Conservation (phyloP, 2,888 invertebrate genomes). For the Notodonta dromedarius region DNA sequence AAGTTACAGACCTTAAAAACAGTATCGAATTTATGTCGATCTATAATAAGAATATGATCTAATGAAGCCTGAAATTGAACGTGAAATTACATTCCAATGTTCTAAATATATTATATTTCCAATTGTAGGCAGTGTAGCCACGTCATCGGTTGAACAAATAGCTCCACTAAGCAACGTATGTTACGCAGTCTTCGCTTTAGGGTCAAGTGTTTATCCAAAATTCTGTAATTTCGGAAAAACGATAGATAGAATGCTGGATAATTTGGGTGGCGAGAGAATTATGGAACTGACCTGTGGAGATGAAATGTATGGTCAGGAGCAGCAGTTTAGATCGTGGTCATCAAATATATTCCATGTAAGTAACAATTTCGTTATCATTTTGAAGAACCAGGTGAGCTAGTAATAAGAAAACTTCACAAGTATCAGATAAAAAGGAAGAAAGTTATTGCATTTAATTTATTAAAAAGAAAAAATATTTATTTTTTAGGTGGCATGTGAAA, state of each 20-base stretch:
- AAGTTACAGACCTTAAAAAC: no score
- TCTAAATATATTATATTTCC: no score
- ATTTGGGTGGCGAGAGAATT: slow-evolving; percentile 95
- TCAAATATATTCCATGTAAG: slow-evolving; percentile 92
- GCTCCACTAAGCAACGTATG: slow-evolving; percentile 95
- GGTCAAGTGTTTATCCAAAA: slow-evolving; percentile 98
- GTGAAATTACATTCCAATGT: no score
- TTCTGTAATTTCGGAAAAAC: slow-evolving; percentile 97
- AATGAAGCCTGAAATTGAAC: no score
- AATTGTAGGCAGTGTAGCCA: slow-evolving; percentile 87
- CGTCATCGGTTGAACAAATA: slow-evolving; percentile 90
- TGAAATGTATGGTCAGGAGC: slow-evolving; percentile 97
- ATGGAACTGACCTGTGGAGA: slow-evolving; percentile 93
- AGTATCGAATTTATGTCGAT: no score
- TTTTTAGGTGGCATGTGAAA: slow-evolving; percentile 92
- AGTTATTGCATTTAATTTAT: no score
- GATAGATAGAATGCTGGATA: slow-evolving; percentile 93
- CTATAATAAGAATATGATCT: no score
- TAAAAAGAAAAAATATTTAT: neutral
- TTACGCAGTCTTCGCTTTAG: slow-evolving; percentile 96
- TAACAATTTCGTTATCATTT: no score
- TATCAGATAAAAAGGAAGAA: no score
- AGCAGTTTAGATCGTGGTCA: slow-evolving; percentile 95
- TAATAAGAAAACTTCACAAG: no score
- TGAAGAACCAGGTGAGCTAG: no score